These are phyloP conservation scores for Cantharis flavilabris DNA, from an alignment of 2,888 invertebrate species.

Conservation along the genomic window DNA sequence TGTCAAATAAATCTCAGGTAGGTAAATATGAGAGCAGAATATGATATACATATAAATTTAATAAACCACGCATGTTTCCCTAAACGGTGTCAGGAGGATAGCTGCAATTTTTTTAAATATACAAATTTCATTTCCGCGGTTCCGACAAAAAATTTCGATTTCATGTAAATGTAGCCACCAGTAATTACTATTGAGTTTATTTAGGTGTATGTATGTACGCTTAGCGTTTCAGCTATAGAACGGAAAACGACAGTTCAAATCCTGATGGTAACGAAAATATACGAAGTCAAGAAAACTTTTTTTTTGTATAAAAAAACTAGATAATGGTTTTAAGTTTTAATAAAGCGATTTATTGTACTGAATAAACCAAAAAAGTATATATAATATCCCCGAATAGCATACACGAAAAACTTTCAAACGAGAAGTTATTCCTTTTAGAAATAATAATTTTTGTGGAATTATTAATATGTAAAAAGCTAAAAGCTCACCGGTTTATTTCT, in stretches of 20 bases:
- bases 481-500: not conserved
- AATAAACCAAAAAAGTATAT: not conserved
- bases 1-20: constrained; percentile 1
- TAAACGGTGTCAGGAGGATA: not conserved
- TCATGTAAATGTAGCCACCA: too few species aligned
- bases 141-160: too few species aligned
- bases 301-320: not conserved
- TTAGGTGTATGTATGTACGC: too few species aligned
- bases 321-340: not conserved
- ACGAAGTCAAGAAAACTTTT: not conserved
- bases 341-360: not conserved
- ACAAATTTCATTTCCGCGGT: too few species aligned
- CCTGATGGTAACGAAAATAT: too few species aligned
- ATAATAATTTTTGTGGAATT: not conserved
- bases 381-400: not conserved
- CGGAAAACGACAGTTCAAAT: too few species aligned
- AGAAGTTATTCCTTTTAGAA: not conserved
- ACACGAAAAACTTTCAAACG: not conserved
- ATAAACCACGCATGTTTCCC: not conserved
- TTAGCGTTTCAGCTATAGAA: too few species aligned
- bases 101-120: not conserved
- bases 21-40: not conserved
- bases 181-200: too few species aligned
- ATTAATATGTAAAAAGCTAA: not conserved
- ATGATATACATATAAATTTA: not conserved